Percentiles rank a stretch among this genome's conserved stretches.
These are phyloP conservation scores for Centroberyx gerrardi DNA, from an alignment of 2,797 vertebrate species.

Conservation along the genomic window DNA sequence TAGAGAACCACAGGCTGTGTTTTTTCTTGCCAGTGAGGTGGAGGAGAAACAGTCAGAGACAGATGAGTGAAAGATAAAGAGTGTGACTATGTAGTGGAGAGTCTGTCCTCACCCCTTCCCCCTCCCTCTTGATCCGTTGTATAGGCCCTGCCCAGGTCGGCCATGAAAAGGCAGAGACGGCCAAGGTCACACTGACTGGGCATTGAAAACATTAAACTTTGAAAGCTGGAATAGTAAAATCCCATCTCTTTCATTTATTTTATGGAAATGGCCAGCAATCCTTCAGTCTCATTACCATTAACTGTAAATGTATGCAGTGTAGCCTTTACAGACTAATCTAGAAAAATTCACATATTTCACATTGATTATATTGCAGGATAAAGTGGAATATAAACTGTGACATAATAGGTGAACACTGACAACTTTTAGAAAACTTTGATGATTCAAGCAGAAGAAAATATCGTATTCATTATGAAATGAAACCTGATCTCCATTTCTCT, in stretches of 20 bases:
- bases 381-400: constrained; percentile 38
- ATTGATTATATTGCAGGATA: constrained; percentile 34
- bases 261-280: constrained; percentile 62
- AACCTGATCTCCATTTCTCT: constrained; percentile 10
- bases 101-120: constrained; percentile 38
- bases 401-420: background rate
- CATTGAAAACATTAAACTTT: constrained; percentile 63
- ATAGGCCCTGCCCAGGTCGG: constrained; percentile 43
- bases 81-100: constrained; percentile 28
- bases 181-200: constrained; percentile 60
- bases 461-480: constrained; percentile 9
- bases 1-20: constrained; percentile 68
- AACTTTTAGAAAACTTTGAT: constrained; percentile 23
- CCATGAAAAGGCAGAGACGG: constrained; percentile 36
- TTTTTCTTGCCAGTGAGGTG: constrained; percentile 74
- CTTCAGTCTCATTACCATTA: constrained; percentile 51
- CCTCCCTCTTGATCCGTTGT: constrained; percentile 35
- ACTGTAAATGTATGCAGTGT: constrained; percentile 58
- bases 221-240: constrained; percentile 62
- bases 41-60: constrained; percentile 78
- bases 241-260: constrained; percentile 58
- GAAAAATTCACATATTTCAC: constrained; percentile 46
- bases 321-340: constrained; percentile 42
- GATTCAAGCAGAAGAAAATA: constrained; percentile 18
- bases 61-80: constrained; percentile 75